Evolutionary conservation across 2,113 vertebrate genomes (phyloP), one percentile per base, ranked within the genome.

Genomic region (Saguinus imperator): DNA sequence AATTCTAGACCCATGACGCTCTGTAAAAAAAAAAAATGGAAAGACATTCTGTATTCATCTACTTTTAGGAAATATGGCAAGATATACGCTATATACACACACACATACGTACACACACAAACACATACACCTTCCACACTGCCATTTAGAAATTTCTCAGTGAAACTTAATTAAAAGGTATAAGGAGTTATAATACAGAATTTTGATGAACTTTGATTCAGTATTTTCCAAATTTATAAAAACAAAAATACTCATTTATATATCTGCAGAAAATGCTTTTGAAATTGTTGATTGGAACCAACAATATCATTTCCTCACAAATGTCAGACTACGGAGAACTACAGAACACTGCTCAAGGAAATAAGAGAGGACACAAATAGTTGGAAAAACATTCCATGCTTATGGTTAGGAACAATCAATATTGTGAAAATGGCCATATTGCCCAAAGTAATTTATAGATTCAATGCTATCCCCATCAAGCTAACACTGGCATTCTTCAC

Each of bases 11-110:
- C 40, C 16, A 61, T 70, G 58, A 90, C 32, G 29, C 27, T 79
- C 61, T n/a, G 6, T 77, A 32, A 58, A n/a, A 52, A 40, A n/a
- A 52, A 40, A 70, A n/a, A 70, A 13, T 9, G 10, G 6, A 27
- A 10, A 7, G 4, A 8, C 11, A 84, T 35, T 68, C 1, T 6
- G 57, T 52, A 92, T 43, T 68, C 50, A 92, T 48, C 75, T 37
- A 68, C 61, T 35, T 58, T 95, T 94, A 94, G 35, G 29, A 87
- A 89, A 92, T 66, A 87, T 4, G 37, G 68, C 32, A 89, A 88
- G 17, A 64, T 64, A 48, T 40, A 70, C 16, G 77, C 23, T 32
- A 87, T 3, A 93, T 0, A 55, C n/a, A 50, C 13, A 88, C 77
- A 27, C 17, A 73, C 8, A 70, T 27, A 94, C 9, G 68, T 4